phyloP scores from a whole-genome alignment of 1,140 invertebrate species.

The Neodiprion virginianus region DNA sequence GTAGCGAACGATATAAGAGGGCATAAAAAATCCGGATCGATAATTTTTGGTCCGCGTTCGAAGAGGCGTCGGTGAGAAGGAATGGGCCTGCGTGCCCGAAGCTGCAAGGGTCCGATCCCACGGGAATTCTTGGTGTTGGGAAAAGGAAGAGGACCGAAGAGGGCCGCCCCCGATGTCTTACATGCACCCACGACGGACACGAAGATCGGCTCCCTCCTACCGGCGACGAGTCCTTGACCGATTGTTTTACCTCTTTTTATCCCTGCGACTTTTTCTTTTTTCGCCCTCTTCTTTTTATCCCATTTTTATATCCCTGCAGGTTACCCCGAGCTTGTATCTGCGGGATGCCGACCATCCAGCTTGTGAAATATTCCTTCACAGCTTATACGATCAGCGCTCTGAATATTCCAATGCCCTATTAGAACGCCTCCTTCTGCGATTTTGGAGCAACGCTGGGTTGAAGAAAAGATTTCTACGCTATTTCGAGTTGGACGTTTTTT shows the following conservation, averaged over 20 bases:
- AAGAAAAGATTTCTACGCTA: too few species aligned
- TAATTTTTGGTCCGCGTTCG: neutral
- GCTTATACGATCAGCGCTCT: too few species aligned
- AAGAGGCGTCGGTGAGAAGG: neutral
- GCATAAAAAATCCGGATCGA: neutral
- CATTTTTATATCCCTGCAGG: too few species aligned
- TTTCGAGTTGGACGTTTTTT: too few species aligned
- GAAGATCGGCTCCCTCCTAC: neutral
- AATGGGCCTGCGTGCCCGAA: neutral
- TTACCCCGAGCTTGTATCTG: too few species aligned
- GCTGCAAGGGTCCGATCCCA: neutral
- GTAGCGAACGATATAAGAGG: neutral
- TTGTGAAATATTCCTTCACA: too few species aligned
- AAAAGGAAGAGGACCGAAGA: neutral
- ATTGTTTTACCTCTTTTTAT: slow-evolving; percentile 8
- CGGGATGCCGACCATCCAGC: too few species aligned
- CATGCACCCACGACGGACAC: slow-evolving; percentile 1
- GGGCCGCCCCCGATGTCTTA: slow-evolving; percentile 6
- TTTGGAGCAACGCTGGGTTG: too few species aligned
- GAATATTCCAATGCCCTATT: too few species aligned
- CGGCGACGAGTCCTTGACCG: neutral
- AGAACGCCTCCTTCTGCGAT: too few species aligned
- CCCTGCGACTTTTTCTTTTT: neutral
- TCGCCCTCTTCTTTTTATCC: neutral
- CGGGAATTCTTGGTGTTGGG: slow-evolving; percentile 1